Conservation (phyloP, 2,113 vertebrate species). For the Mastomys natalensis region DNA sequence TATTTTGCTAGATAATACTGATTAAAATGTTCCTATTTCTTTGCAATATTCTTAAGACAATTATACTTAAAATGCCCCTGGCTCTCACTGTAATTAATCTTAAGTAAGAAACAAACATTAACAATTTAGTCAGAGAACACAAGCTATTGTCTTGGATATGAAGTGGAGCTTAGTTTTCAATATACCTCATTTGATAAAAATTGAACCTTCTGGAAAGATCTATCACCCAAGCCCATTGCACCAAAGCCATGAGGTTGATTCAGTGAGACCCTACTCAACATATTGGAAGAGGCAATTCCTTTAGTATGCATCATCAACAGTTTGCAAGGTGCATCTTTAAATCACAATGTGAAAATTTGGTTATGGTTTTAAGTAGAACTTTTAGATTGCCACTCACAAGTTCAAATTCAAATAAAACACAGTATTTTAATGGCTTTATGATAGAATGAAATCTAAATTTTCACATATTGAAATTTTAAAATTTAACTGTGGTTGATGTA, state of each 20-base stretch:
- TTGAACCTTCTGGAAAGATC: constrained; percentile 45
- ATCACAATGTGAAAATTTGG: not conserved
- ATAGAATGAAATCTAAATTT: not conserved
- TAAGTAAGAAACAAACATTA: not conserved
- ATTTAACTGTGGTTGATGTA: constrained; percentile 17
- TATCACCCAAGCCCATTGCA: constrained; percentile 24
- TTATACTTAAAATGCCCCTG: not conserved
- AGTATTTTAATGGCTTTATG: not conserved
- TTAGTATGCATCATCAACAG: not conserved
- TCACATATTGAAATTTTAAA: not conserved
- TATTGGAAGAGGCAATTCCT: constrained; percentile 79
- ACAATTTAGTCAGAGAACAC: constrained; percentile 45
- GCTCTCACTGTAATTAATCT: not conserved
- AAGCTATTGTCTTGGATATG: not conserved
- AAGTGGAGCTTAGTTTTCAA: constrained; percentile 79
- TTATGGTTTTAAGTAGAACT: constrained; percentile 19
- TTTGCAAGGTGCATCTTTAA: not conserved
- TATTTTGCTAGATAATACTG: not conserved
- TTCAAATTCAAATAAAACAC: constrained; percentile 42
- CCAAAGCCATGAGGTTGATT: constrained; percentile 3
- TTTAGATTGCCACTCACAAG: not conserved
- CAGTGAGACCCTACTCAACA: constrained; percentile 51
- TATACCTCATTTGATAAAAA: constrained; percentile 62
- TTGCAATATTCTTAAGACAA: constrained; percentile 28
- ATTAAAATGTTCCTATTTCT: not conserved